Evolutionary conservation across 2,797 vertebrate species (phyloP).

Genomic region (Poecilia wingei): DNA sequence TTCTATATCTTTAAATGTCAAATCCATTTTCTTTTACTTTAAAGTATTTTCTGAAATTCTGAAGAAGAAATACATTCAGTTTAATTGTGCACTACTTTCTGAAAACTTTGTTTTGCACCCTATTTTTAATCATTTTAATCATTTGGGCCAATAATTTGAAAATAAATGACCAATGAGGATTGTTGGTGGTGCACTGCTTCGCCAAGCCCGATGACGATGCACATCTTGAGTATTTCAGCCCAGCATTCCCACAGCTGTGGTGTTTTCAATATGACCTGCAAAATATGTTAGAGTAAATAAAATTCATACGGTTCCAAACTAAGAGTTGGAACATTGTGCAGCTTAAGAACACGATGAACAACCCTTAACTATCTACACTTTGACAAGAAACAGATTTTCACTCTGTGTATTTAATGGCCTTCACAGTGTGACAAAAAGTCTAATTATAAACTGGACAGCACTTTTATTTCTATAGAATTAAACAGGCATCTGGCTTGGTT

Average conservation of each 20-base stretch:
- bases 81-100: no score
- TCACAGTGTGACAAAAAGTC: neutral
- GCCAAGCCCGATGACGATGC: neutral
- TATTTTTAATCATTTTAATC: no score
- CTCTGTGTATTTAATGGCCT: slow-evolving; percentile 3
- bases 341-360: neutral
- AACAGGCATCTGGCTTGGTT: neutral
- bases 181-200: no score
- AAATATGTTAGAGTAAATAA: neutral
- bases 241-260: neutral
- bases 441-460: slow-evolving; percentile 12
- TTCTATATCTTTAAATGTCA: neutral
- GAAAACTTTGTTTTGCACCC: no score
- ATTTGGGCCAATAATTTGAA: no score
- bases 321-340: neutral
- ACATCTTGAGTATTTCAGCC: neutral
- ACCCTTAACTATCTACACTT: neutral
- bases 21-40: neutral
- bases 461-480: neutral
- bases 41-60: neutral
- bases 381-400: slow-evolving; percentile 1
- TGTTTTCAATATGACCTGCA: neutral
- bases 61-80: neutral
- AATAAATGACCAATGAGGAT: no score
- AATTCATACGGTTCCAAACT: neutral